phyloP scores from a whole-genome alignment of 2,113 vertebrate species.

The Tetraodon nigroviridis region DNA sequence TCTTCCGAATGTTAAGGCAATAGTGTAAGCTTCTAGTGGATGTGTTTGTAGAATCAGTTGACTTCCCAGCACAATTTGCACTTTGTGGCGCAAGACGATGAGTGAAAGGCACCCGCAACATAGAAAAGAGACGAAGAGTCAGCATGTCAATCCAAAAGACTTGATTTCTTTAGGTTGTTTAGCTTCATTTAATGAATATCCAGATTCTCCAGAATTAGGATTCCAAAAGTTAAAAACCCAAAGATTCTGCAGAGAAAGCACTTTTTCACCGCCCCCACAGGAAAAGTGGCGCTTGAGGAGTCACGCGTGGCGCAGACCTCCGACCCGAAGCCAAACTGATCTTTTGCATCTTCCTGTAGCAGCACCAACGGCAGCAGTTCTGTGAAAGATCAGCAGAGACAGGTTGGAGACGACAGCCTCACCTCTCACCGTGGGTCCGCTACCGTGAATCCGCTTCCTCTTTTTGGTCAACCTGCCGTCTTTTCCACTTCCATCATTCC shows the following conservation, averaged over 20 bases:
- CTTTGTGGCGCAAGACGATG: slow-evolving; percentile 45
- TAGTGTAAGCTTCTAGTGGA: slow-evolving; percentile 67
- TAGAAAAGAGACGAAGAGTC: slow-evolving; percentile 16
- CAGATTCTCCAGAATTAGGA: slow-evolving; percentile 1
- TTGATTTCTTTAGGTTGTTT: too few relatives aligned
- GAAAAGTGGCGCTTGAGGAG: not conserved
- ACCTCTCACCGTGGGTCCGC: not conserved
- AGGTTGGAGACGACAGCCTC: not conserved
- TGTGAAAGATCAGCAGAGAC: not conserved
- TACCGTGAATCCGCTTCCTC: slow-evolving; percentile 15
- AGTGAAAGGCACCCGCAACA: slow-evolving; percentile 15
- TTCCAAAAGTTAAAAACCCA: slow-evolving; percentile 35
- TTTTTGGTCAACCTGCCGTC: slow-evolving; percentile 19
- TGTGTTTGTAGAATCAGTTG: slow-evolving; percentile 51
- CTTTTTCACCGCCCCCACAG: slow-evolving; percentile 55
- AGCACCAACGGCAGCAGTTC: not conserved
- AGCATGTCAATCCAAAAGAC: not conserved
- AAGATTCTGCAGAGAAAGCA: slow-evolving; percentile 49
- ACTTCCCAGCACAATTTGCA: slow-evolving; percentile 68
- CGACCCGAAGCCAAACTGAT: not conserved
- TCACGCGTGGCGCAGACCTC: slow-evolving; percentile 12
- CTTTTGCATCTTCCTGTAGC: not conserved
- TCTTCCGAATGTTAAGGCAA: slow-evolving; percentile 88
- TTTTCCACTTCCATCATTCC: slow-evolving; percentile 31
- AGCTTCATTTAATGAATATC: not conserved